phyloP scores from a whole-genome alignment of 2,888 invertebrate genomes.

The Dysmachus trigonus region DNA sequence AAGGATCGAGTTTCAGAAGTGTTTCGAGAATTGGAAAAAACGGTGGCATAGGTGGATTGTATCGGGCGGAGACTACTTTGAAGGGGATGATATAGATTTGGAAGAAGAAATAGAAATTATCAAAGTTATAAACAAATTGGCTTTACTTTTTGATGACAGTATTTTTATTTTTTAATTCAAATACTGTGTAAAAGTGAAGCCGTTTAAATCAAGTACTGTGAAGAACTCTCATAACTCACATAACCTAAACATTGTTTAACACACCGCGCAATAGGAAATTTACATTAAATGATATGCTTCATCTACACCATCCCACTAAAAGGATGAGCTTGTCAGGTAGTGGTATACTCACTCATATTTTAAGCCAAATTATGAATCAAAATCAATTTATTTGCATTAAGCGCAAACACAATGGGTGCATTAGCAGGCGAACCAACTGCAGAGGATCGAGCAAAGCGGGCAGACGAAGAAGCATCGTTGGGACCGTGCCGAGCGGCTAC shows the following conservation, averaged over 20 bases:
- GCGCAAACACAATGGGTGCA: slow-evolving; percentile 46
- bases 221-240: too few species aligned
- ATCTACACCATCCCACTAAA: not conserved
- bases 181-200: too few species aligned
- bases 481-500: not conserved
- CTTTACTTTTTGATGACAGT: too few species aligned
- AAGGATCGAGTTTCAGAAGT: too few species aligned
- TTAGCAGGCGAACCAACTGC: slow-evolving; percentile 41
- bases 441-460: slow-evolving; percentile 20
- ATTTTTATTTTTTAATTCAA: too few species aligned
- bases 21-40: too few species aligned
- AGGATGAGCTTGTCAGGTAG: not conserved
- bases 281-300: not conserved
- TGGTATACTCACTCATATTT: slow-evolving; percentile 17
- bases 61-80: too few species aligned
- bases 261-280: not conserved
- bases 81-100: too few species aligned
- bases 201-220: too few species aligned
- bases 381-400: slow-evolving; percentile 49
- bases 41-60: too few species aligned
- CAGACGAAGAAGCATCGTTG: not conserved
- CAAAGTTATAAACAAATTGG: too few species aligned
- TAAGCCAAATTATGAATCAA: slow-evolving; percentile 45
- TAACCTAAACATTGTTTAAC: not conserved
- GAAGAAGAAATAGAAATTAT: too few species aligned